Conservation (phyloP, 2,797 vertebrate genomes). For the Furcifer pardalis region DNA sequence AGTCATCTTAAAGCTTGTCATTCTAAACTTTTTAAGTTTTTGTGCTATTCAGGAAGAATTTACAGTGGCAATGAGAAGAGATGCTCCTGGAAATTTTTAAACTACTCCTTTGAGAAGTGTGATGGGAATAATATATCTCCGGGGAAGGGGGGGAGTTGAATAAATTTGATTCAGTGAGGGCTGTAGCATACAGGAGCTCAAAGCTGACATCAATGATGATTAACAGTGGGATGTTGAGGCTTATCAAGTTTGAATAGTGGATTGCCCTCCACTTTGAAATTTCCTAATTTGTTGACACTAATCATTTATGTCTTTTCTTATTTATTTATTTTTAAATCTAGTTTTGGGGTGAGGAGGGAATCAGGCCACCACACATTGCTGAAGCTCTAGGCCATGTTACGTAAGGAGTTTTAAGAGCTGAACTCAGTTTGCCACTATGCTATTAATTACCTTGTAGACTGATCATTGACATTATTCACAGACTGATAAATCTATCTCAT, state of each 20-base stretch:
- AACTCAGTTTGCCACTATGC: no score
- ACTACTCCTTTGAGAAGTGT: not conserved
- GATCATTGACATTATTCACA: no score
- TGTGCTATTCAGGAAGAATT: not conserved
- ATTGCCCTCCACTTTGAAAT: not conserved
- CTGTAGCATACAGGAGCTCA: constrained; percentile 13
- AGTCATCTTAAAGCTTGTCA: not conserved
- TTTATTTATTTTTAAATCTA: not conserved
- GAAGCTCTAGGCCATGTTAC: not conserved
- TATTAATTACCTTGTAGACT: no score
- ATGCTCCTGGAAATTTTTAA: constrained; percentile 14
- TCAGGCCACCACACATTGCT: not conserved
- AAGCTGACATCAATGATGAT: not conserved
- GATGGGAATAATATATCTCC: rapidly evolving
- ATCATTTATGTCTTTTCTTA: not conserved
- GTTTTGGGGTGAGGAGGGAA: not conserved
- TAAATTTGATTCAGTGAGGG: not conserved
- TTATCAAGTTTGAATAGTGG: constrained; percentile 12
- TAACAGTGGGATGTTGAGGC: constrained; percentile 11
- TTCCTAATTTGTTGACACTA: not conserved
- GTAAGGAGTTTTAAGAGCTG: no score
- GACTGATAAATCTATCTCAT: no score
- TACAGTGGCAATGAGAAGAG: not conserved
- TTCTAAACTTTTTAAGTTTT: not conserved
- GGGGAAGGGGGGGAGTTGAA: not conserved